Conservation (phyloP, 2,113 vertebrate species). For the Apus apus region DNA sequence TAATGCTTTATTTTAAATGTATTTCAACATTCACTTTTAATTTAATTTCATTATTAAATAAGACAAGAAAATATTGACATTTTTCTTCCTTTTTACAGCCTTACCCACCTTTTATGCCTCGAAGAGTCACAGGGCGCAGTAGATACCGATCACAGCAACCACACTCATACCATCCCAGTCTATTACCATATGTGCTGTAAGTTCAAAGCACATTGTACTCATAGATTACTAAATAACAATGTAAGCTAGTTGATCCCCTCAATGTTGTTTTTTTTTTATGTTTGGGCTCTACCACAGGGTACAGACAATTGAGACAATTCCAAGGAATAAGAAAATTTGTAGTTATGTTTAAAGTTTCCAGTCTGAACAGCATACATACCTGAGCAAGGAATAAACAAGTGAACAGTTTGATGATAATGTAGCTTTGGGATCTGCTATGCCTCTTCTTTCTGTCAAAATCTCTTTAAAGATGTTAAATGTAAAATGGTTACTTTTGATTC, state of each 20-base stretch:
- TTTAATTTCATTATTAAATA: background rate
- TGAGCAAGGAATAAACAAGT: background rate
- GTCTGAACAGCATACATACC: background rate
- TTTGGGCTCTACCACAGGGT: background rate
- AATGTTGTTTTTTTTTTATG: background rate
- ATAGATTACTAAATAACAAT: background rate
- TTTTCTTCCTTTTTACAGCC: slow-evolving; percentile 74
- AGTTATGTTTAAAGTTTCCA: background rate
- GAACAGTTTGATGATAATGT: background rate
- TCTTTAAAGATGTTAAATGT: background rate
- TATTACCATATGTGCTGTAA: slow-evolving; percentile 94
- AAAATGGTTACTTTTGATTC: background rate
- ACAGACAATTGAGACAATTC: background rate
- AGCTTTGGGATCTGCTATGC: background rate
- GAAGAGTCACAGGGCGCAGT: slow-evolving; percentile 86
- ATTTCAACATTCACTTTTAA: background rate
- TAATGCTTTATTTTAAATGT: background rate
- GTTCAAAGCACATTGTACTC: slow-evolving; percentile 40
- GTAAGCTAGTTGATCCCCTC: background rate
- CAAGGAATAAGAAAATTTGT: background rate
- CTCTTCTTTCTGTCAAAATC: background rate
- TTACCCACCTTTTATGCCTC: slow-evolving; percentile 91
- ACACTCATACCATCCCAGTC: slow-evolving; percentile 88
- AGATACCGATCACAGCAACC: slow-evolving; percentile 91
- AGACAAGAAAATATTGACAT: background rate